Percentiles rank a stretch among this genome's conserved stretches.
Conservation (phyloP, 1,140 invertebrate species). For the Caenorhabditis inopinata region DNA sequence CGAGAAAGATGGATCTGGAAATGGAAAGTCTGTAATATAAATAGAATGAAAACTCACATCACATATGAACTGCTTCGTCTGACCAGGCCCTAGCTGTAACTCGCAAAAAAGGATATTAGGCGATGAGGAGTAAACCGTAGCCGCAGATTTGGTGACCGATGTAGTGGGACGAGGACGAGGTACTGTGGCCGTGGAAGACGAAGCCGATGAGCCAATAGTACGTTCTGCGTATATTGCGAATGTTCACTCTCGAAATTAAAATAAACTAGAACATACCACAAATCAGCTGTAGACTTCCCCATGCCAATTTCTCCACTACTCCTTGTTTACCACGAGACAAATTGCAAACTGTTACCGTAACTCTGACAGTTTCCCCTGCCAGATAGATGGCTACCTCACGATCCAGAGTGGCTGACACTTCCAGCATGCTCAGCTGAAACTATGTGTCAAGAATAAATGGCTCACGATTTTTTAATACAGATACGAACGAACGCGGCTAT, state of each 20-base stretch:
- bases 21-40: no score
- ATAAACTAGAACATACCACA: constrained; percentile 55
- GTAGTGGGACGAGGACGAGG: constrained; percentile 45
- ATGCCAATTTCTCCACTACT: constrained; percentile 51
- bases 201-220: constrained; percentile 9
- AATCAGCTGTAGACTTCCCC: constrained; percentile 64
- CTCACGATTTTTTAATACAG: no score
- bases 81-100: constrained; percentile 49
- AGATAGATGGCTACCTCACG: constrained; percentile 46
- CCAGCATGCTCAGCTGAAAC: no score
- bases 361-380: constrained; percentile 36
- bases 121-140: constrained; percentile 60
- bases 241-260: no score
- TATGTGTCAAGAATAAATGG: no score
- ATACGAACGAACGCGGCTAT: no score
- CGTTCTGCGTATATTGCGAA: no score
- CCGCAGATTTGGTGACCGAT: constrained; percentile 49
- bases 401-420: constrained; percentile 40
- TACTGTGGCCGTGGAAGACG: neutral
- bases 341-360: constrained; percentile 49
- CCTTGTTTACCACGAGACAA: constrained; percentile 45
- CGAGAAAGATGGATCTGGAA: constrained; percentile 44
- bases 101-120: constrained; percentile 62
- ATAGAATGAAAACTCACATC: constrained; percentile 32
- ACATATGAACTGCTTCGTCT: constrained; percentile 50